Evolutionary conservation across 2,888 invertebrate genomes (phyloP).

Genomic region (Ceraclea dissimilis): DNA sequence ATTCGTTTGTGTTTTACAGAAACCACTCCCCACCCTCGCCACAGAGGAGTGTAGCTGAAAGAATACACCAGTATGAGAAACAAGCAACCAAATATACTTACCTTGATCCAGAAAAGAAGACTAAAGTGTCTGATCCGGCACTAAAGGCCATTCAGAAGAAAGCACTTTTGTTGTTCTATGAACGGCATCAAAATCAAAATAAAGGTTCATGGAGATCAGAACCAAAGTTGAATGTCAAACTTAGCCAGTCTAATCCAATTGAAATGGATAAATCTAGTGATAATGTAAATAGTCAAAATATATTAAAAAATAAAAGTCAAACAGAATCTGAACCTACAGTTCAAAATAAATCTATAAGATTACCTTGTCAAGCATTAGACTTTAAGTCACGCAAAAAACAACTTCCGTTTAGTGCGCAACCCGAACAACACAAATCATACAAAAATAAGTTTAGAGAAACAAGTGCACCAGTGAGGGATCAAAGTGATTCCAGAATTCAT

Average conservation of each 20-base stretch:
- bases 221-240: slow-evolving; percentile 44
- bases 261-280: slow-evolving; percentile 14
- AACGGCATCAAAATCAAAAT: slow-evolving; percentile 53
- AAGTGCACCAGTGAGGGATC: background rate
- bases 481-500: background rate
- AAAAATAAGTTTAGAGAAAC: background rate
- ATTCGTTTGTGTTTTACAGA: slow-evolving; percentile 24
- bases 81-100: slow-evolving; percentile 53
- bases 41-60: slow-evolving; percentile 45
- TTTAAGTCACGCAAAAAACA: background rate
- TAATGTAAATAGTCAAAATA: slow-evolving; percentile 24
- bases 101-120: slow-evolving; percentile 65
- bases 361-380: background rate
- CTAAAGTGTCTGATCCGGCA: slow-evolving; percentile 63
- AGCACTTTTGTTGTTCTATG: slow-evolving; percentile 73
- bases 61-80: slow-evolving; percentile 31
- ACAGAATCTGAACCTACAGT: background rate
- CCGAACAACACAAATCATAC: background rate
- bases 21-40: slow-evolving; percentile 34
- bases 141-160: slow-evolving; percentile 77
- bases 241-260: slow-evolving; percentile 19
- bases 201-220: slow-evolving; percentile 49
- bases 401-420: background rate
- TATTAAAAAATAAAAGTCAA: slow-evolving; percentile 5
- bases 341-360: background rate